These are phyloP conservation scores for Ornithoptera priamus DNA, from an alignment of 2,888 invertebrate species.

Conservation along the genomic window DNA sequence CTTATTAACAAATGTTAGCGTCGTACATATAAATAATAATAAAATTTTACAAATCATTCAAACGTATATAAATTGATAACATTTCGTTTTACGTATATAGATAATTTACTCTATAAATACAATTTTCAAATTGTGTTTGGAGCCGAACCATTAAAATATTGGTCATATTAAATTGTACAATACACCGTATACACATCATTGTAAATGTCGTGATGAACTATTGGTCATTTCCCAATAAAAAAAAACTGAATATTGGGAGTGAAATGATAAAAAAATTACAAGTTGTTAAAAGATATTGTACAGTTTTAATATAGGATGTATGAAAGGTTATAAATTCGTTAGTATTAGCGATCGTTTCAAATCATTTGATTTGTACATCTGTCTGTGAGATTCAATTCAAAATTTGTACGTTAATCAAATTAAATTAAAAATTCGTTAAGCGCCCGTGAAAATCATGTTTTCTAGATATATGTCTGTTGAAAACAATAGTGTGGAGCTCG, in stretches of 20 bases:
- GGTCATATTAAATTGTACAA: too few species aligned
- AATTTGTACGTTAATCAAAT: not conserved
- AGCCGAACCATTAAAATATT: too few species aligned
- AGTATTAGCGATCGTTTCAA: not conserved
- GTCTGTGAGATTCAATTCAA: not conserved
- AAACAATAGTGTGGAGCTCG: slow-evolving; percentile 9
- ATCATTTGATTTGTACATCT: not conserved
- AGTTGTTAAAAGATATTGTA: too few species aligned
- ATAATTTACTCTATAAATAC: too few species aligned
- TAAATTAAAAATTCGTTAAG: slow-evolving; percentile 7
- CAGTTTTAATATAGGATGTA: not conserved
- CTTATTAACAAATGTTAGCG: not conserved
- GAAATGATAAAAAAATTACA: too few species aligned
- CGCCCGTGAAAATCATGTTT: slow-evolving; percentile 2
- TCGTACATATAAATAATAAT: slow-evolving; percentile 13
- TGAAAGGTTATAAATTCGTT: not conserved
- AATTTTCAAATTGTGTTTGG: too few species aligned
- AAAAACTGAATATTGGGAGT: too few species aligned
- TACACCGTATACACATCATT: too few species aligned
- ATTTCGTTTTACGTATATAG: not conserved
- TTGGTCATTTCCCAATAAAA: too few species aligned
- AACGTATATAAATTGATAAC: slow-evolving; percentile 6
- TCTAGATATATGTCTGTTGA: slow-evolving; percentile 7
- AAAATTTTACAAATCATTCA: not conserved
- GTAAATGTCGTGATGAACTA: too few species aligned